Evolutionary conservation across 2,888 invertebrate species (phyloP).

Genomic region (Pristionchus mayeri): DNA sequence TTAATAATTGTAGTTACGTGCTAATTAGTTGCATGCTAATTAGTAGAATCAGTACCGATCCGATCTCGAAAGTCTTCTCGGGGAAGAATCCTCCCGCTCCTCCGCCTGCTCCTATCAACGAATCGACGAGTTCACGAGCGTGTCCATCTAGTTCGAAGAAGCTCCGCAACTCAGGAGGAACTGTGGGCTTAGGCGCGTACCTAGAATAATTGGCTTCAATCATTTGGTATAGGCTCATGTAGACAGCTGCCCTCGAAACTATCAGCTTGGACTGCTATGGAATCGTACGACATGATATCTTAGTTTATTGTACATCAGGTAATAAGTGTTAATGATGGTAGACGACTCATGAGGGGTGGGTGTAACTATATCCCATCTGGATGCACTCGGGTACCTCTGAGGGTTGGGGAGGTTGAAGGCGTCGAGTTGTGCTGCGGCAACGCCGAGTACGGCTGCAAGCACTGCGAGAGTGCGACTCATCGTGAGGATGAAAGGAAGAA

Average conservation of each 20-base stretch:
- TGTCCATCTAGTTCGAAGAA: constrained; percentile 76
- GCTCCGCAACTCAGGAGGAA: constrained; percentile 73
- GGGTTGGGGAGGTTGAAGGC: constrained; percentile 67
- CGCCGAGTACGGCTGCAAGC: constrained; percentile 25
- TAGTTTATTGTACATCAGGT: too few relatives aligned
- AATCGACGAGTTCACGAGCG: constrained; percentile 74
- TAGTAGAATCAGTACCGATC: constrained; percentile 51
- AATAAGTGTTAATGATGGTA: too few relatives aligned
- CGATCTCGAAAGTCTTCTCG: constrained; percentile 75
- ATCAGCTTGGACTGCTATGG: too few relatives aligned
- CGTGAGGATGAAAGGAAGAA: constrained; percentile 3
- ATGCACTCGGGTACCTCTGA: constrained; percentile 51
- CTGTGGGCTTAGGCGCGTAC: constrained; percentile 74
- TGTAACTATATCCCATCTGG: neutral
- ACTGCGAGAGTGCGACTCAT: constrained; percentile 18
- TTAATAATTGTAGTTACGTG: neutral
- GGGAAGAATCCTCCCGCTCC: constrained; percentile 76
- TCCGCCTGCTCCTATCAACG: constrained; percentile 69
- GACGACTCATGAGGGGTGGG: too few relatives aligned
- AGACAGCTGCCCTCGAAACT: too few relatives aligned
- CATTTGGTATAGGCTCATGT: too few relatives aligned
- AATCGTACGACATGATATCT: too few relatives aligned
- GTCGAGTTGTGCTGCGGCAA: constrained; percentile 60
- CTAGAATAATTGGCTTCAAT: constrained; percentile 51
- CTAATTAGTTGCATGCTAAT: neutral